phyloP scores from a whole-genome alignment of 1,140 invertebrate species.

The Drosophila triauraria region DNA sequence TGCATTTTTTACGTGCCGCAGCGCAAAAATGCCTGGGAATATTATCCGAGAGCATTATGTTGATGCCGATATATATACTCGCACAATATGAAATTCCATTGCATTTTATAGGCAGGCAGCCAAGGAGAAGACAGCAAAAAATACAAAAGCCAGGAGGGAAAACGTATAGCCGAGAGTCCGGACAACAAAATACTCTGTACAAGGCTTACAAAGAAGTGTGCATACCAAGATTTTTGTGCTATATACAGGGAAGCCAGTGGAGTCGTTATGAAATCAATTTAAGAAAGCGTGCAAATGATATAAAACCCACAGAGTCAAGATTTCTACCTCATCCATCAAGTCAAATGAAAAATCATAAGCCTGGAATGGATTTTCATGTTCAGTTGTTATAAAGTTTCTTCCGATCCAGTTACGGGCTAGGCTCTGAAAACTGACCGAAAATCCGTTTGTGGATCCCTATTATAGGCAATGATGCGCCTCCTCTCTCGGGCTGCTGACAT shows the following conservation, averaged over 20 bases:
- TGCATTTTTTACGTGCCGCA: constrained; percentile 81
- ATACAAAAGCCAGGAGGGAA: constrained; percentile 21
- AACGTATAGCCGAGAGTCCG: too few species aligned
- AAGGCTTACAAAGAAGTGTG: not conserved
- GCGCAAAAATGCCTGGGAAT: constrained; percentile 71
- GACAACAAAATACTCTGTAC: not conserved
- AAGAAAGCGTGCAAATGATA: too few species aligned
- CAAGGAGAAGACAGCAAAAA: constrained; percentile 29
- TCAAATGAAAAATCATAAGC: not conserved
- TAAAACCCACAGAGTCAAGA: not conserved
- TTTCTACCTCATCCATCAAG: too few species aligned
- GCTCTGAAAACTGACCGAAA: too few species aligned
- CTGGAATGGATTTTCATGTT: not conserved
- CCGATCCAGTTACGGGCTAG: too few species aligned
- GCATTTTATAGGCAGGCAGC: constrained; percentile 73
- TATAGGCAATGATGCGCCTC: too few species aligned
- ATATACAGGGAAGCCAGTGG: too few species aligned
- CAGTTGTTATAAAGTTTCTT: not conserved
- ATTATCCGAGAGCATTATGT: constrained; percentile 74
- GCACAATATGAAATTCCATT: constrained; percentile 78
- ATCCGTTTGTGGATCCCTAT: too few species aligned
- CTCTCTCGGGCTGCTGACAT: not conserved
- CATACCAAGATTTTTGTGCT: too few species aligned
- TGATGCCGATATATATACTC: constrained; percentile 63
- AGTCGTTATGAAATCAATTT: too few species aligned